Conservation (phyloP, 2,888 invertebrate species). For the Mactromeris polynyma region DNA sequence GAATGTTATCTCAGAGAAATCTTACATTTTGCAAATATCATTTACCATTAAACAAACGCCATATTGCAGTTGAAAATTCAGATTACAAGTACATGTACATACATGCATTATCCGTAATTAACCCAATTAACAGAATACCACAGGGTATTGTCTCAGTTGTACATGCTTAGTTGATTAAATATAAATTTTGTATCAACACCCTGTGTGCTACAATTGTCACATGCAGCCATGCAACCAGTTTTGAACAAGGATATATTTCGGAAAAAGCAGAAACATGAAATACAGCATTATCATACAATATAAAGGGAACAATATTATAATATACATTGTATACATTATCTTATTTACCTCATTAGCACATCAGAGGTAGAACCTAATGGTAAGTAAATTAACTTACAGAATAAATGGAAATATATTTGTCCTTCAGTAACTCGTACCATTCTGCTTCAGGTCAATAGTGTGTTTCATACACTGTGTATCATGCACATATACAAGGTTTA, state of each 20-base stretch:
- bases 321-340: background rate
- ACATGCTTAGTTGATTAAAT: background rate
- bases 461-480: no score
- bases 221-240: background rate
- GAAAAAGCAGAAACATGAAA: background rate
- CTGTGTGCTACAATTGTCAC: background rate
- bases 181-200: background rate
- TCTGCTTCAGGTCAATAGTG: no score
- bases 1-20: no score
- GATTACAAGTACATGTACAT: no score
- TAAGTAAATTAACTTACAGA: background rate
- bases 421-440: no score
- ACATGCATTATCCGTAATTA: no score
- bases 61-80: no score
- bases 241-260: background rate
- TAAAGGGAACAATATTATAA: background rate
- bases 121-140: no score
- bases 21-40: no score
- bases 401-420: background rate
- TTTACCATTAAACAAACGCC: no score
- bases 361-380: background rate
- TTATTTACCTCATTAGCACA: background rate
- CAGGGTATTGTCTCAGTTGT: background rate
- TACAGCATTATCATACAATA: background rate
- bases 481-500: no score